Percentiles rank a stretch among this genome's conserved stretches.
These are phyloP conservation scores for Ecliptopera silaceata DNA, from an alignment of 2,888 invertebrate genomes.

Conservation along the genomic window DNA sequence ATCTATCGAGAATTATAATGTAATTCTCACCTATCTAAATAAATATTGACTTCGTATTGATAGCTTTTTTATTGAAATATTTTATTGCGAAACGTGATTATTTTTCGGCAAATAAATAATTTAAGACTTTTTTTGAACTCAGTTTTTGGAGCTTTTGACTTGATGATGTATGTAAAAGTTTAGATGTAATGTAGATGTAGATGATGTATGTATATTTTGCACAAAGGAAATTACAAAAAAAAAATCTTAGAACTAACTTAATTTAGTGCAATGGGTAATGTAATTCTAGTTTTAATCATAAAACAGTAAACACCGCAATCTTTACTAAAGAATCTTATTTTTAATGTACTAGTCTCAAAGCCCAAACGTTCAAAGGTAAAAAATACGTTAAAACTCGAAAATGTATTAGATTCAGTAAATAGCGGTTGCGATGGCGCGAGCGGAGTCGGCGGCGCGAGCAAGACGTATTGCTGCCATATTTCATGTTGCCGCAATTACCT, in stretches of 20 bases:
- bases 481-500: constrained; percentile 55
- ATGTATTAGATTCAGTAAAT: constrained; percentile 12
- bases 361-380: neutral
- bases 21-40: constrained; percentile 6
- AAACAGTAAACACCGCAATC: too few species aligned
- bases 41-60: constrained; percentile 2
- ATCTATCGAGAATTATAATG: constrained; percentile 12
- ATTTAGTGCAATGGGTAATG: too few species aligned
- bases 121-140: too few species aligned
- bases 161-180: too few species aligned
- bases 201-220: too few species aligned
- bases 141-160: too few species aligned
- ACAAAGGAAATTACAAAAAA: too few species aligned
- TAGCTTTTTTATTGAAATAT: neutral
- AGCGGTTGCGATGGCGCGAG: constrained; percentile 6
- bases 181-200: too few species aligned
- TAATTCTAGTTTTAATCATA: too few species aligned
- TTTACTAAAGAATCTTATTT: too few species aligned
- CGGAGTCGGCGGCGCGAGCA: constrained; percentile 36
- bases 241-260: too few species aligned
- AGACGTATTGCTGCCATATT: constrained; percentile 46
- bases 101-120: too few species aligned
- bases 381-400: neutral
- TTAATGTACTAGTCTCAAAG: neutral
- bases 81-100: neutral